Percentiles rank a stretch among this genome's conserved stretches.
Conservation (phyloP, 1,140 invertebrate species). For the Trigoniulus corallinus region DNA sequence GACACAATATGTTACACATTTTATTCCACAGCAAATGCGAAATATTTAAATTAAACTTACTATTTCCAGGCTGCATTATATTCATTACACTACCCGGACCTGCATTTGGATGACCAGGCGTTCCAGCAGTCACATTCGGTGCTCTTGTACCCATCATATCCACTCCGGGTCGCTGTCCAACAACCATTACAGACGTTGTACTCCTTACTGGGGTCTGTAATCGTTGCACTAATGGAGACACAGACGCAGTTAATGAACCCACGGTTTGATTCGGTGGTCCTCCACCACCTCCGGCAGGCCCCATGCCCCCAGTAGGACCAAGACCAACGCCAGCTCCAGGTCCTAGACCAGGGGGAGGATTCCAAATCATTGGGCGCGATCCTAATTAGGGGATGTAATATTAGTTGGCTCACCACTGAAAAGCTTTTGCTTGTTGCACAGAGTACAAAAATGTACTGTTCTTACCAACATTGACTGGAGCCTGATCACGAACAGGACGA, state of each 20-base stretch:
- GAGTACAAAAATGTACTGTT: neutral
- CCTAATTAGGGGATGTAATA: neutral
- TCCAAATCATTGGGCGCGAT: neutral
- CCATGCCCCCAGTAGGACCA: neutral
- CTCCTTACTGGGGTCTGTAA: neutral
- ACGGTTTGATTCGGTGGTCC: neutral
- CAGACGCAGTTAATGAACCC: neutral
- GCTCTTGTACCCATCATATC: neutral
- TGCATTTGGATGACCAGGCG: neutral
- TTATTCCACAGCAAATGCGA: neutral
- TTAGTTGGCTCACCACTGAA: too few species aligned
- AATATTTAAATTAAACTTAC: neutral
- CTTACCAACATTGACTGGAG: conserved; percentile 4
- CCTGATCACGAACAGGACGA: neutral
- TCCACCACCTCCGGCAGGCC: neutral
- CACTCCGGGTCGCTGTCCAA: neutral
- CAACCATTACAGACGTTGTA: neutral
- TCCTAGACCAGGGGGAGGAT: too few species aligned
- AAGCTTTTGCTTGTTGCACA: too few species aligned
- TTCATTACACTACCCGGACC: neutral
- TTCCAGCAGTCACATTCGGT: neutral
- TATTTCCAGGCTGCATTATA: neutral
- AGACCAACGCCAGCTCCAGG: neutral
- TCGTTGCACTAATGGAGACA: neutral
- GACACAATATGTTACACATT: too few species aligned